Base-by-base conservation (phyloP, 2,113 vertebrate species). In the Platysteira castanea region DNA sequence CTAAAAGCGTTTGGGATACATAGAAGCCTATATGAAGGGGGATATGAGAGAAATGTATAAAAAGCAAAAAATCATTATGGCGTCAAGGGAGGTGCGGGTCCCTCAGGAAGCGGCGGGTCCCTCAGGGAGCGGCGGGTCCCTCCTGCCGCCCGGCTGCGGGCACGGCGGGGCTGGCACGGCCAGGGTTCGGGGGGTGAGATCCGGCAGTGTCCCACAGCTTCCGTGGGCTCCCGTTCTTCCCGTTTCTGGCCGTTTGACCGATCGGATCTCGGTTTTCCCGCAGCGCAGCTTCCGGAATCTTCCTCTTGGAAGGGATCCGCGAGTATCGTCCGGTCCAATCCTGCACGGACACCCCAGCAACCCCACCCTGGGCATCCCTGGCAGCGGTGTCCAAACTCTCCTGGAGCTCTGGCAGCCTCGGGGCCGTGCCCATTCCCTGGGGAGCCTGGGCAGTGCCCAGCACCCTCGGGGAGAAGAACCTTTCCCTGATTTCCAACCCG, bases 121-220 rank as follows among this genome's bases (percentile, higher is more conserved):
- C 11, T 53, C 27, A 0, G 63, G 74, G 33, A 23, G 5, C 4
- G 2, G 73, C 28, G 54, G 63, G 15, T 37, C 9, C 37, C 2
- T 17, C 4, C 26, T 13, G n/a, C n/a, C n/a, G n/a, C n/a, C 8
- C 70, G 2, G 59, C 49, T 18, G 69, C 41, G 50, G 41, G 47
- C 57, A 12, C n/a, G 1, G 13, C 35, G 6, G 31, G 13, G 50
- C 77, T 15, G 3, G 15, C 3, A 2, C 4, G 3, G 57, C 57
- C 18, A 27, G 26, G 23, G 52, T 64, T 64, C 91, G 60, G 20
- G 23, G 49, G 11, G 63, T 20, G 3, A 6, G 21, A 13, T 6
- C 13, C 11, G 18, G 3, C 35, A 4, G 2, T 10, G 39, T 4
- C 82, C 33, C 18, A 69, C 59, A 18, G 68, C 41, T 39, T 47